phyloP scores from a whole-genome alignment of 1,140 invertebrate species.

The Alviniconcha marisindica region DNA sequence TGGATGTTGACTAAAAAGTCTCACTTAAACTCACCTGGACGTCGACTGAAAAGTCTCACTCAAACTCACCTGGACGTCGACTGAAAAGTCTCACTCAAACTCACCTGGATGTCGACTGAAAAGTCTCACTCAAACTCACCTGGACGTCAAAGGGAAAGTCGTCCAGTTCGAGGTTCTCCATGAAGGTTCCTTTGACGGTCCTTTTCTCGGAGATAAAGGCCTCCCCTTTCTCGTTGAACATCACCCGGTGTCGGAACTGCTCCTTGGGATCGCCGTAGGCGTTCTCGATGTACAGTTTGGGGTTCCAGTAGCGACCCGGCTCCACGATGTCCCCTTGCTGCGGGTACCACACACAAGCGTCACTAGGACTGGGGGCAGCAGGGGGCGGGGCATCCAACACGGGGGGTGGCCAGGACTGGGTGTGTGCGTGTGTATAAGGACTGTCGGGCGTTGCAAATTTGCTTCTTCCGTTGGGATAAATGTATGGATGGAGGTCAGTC shows the following conservation, averaged over 20 bases:
- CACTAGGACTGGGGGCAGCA: too few relatives aligned
- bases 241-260: slow-evolving; percentile 65
- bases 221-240: slow-evolving; percentile 71
- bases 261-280: slow-evolving; percentile 74
- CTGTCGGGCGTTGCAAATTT: too few relatives aligned
- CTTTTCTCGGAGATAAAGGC: slow-evolving; percentile 73
- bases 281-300: slow-evolving; percentile 75
- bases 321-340: slow-evolving; percentile 69
- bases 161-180: slow-evolving; percentile 75
- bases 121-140: slow-evolving; percentile 64
- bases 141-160: slow-evolving; percentile 76
- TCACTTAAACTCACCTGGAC: too few relatives aligned
- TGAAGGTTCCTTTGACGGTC: slow-evolving; percentile 73
- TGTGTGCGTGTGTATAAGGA: too few relatives aligned
- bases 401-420: too few relatives aligned
- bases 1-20: too few relatives aligned
- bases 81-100: too few relatives aligned
- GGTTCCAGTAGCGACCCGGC: slow-evolving; percentile 73
- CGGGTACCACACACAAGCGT: not conserved
- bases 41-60: too few relatives aligned
- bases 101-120: slow-evolving; percentile 75
- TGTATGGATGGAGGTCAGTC: too few relatives aligned
- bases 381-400: too few relatives aligned
- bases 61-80: too few relatives aligned
- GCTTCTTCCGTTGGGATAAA: too few relatives aligned